A percentile compares a stretch with the other conserved stretches of the same genome.
These are phyloP conservation scores for Anguilla megastoma DNA, from an alignment of 2,797 vertebrate genomes.

Conservation along the genomic window DNA sequence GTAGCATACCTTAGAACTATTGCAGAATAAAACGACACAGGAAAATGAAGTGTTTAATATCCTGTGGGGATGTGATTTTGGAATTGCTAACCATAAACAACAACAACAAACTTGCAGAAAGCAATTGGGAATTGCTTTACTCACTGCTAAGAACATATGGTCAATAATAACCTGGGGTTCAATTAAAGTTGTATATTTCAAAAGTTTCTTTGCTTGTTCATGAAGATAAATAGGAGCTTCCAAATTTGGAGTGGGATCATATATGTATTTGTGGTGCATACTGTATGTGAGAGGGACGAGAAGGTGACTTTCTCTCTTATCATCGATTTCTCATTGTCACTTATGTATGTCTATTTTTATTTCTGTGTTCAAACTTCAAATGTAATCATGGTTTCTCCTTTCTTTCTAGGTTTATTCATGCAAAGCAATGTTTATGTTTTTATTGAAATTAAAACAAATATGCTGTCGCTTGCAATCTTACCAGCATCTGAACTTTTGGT, in stretches of 20 bases:
- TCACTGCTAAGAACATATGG: not conserved
- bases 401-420: slow-evolving; percentile 13
- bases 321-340: not conserved
- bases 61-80: not conserved
- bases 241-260: not conserved
- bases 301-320: not conserved
- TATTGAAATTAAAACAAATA: slow-evolving; percentile 29
- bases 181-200: not conserved
- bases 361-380: not conserved
- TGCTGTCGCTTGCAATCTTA: not conserved
- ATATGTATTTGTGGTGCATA: not conserved
- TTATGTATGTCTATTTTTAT: not conserved
- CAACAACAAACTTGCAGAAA: not conserved
- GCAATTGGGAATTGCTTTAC: not conserved
- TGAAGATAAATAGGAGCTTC: not conserved
- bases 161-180: not conserved
- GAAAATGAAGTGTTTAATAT: not conserved
- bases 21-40: too few species aligned
- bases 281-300: too few species aligned
- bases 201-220: not conserved
- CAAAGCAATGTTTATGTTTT: slow-evolving; percentile 10
- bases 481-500: not conserved
- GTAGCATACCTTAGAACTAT: too few species aligned
- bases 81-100: not conserved
- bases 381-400: not conserved